Conservation (phyloP, 2,113 vertebrate genomes). For the Eleginops maclovinus region DNA sequence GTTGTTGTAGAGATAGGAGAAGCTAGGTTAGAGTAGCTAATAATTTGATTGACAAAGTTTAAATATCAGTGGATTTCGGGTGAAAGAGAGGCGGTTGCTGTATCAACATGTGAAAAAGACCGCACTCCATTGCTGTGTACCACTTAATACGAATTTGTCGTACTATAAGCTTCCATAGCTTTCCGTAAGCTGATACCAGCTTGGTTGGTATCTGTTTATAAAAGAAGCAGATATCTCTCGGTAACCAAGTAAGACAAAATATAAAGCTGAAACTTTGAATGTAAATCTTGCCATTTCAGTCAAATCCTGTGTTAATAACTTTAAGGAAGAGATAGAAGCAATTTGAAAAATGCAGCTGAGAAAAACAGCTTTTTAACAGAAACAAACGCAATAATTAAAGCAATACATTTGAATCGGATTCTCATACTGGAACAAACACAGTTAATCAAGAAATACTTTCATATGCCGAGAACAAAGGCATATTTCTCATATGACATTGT, state of each 20-base stretch:
- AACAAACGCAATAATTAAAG: constrained; percentile 1
- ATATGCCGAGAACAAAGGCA: constrained; percentile 46
- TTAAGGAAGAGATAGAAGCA: not conserved
- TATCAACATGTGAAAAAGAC: too few relatives aligned
- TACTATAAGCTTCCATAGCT: too few relatives aligned
- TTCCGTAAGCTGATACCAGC: too few relatives aligned
- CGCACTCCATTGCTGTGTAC: too few relatives aligned
- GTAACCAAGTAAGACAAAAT: not conserved
- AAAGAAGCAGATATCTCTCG: too few relatives aligned
- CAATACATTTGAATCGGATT: not conserved
- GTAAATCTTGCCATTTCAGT: not conserved
- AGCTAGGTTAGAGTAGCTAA: too few relatives aligned
- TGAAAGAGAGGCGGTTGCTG: too few relatives aligned
- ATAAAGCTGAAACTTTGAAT: not conserved
- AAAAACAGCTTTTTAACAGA: not conserved
- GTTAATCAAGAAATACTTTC: constrained; percentile 14
- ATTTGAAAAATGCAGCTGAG: not conserved
- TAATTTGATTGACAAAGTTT: too few relatives aligned
- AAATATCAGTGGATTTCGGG: too few relatives aligned
- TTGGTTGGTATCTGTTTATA: too few relatives aligned
- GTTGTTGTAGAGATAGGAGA: too few relatives aligned
- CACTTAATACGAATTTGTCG: too few relatives aligned
- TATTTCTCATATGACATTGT: constrained; percentile 33
- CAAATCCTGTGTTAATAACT: not conserved
- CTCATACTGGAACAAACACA: not conserved